These are phyloP conservation scores for Ailurus styani DNA, from an alignment of 2,113 vertebrate genomes.

Conservation along the genomic window DNA sequence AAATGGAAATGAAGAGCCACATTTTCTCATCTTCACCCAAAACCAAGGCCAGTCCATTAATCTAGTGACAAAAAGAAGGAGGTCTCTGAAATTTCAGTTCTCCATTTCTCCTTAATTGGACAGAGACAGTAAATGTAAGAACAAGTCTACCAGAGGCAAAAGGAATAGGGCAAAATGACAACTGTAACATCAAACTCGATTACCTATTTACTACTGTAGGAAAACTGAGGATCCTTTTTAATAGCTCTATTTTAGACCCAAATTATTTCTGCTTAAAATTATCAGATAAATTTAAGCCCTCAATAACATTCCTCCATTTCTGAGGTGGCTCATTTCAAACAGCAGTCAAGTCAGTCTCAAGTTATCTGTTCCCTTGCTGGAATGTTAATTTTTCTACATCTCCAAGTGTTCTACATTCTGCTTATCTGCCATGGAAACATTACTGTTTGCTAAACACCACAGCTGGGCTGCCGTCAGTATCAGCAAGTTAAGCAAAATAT, in stretches of 20 bases:
- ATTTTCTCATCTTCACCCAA: not conserved
- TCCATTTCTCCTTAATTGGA: conserved; percentile 32
- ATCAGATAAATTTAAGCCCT: not conserved
- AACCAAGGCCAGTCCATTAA: not conserved
- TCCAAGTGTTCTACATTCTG: not conserved
- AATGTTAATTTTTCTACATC: not conserved
- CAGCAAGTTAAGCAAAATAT: not conserved
- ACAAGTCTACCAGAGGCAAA: not conserved
- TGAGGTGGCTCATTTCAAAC: not conserved
- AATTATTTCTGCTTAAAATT: not conserved
- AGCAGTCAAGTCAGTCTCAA: not conserved
- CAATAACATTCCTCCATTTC: not conserved
- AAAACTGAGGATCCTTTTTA: not conserved
- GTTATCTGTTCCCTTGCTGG: not conserved
- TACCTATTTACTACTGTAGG: not conserved
- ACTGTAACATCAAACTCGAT: not conserved
- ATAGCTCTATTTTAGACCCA: not conserved
- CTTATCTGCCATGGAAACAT: not conserved
- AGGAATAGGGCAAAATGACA: not conserved
- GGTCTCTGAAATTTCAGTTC: not conserved
- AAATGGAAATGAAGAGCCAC: not conserved
- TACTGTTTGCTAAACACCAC: not conserved
- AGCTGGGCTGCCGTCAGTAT: not conserved
- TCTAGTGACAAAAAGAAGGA: not conserved
- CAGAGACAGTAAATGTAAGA: not conserved